Evolutionary conservation across 2,888 invertebrate species (phyloP).

Genomic region (Cylindroiulus punctatus): DNA sequence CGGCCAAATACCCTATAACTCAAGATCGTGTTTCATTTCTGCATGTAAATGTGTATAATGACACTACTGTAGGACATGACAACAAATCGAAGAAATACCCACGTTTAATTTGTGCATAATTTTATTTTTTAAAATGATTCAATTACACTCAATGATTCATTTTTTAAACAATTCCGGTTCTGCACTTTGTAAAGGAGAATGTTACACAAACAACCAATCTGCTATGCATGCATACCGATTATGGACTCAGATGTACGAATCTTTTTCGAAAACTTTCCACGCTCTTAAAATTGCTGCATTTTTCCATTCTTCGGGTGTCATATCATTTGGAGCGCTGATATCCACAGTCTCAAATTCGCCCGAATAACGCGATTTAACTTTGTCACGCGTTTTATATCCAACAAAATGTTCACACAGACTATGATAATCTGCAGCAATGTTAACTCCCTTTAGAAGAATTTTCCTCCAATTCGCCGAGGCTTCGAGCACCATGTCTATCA

Average conservation of each 20-base stretch:
- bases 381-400: background rate
- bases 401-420: background rate
- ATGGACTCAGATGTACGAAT: background rate
- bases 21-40: no score
- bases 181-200: no score
- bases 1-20: no score
- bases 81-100: no score
- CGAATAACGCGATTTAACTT: background rate
- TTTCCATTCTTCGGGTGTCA: slow-evolving; percentile 8
- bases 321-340: background rate
- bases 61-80: no score
- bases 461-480: background rate
- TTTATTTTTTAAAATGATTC: no score
- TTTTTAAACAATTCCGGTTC: no score
- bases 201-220: no score
- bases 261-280: background rate
- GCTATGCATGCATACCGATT: no score
- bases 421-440: background rate
- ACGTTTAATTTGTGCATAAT: no score
- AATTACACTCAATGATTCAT: no score
- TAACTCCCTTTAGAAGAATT: background rate
- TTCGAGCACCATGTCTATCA: background rate
- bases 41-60: no score
- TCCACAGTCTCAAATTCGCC: background rate
- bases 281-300: background rate